These are phyloP conservation scores for Thymelicus acteon DNA, from an alignment of 2,888 invertebrate species.

Conservation along the genomic window DNA sequence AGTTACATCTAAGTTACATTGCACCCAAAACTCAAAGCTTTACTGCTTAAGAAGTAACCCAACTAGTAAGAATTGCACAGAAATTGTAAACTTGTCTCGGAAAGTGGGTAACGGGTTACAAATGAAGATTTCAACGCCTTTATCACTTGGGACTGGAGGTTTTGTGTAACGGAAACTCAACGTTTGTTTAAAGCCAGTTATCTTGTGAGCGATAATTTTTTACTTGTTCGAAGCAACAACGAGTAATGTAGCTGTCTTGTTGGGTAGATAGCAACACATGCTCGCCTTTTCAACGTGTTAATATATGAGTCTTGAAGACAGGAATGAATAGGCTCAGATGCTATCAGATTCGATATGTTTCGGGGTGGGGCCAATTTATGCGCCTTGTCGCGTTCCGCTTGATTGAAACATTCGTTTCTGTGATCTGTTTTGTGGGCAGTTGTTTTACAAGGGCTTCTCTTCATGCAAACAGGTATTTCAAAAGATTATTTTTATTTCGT, in stretches of 20 bases:
- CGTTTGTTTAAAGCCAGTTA: conserved; percentile 45
- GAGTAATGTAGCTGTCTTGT: conserved; percentile 25
- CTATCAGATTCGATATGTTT: conserved; percentile 17
- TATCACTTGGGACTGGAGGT: conserved; percentile 49
- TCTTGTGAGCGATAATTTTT: conserved; percentile 30
- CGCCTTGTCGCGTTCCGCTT: conserved; percentile 5
- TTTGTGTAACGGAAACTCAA: conserved; percentile 48
- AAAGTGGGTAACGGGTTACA: conserved; percentile 38
- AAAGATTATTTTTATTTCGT: too few species aligned
- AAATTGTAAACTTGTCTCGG: conserved; percentile 26
- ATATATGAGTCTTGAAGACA: conserved; percentile 25
- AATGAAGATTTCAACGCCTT: conserved; percentile 42
- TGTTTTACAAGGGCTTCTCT: background rate
- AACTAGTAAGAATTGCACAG: conserved; percentile 14
- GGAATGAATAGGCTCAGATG: conserved; percentile 20
- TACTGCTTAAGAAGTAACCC: conserved; percentile 8
- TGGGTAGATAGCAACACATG: conserved; percentile 21
- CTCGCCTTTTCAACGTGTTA: conserved; percentile 22
- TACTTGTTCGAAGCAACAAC: conserved; percentile 10
- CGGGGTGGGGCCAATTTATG: conserved; percentile 21
- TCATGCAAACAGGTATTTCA: background rate
- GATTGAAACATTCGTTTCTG: conserved; percentile 20
- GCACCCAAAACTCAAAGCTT: conserved; percentile 14
- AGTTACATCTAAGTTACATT: conserved; percentile 13
- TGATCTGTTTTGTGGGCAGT: conserved; percentile 12